Evolutionary conservation across 2,113 vertebrate species (phyloP).

Genomic region (Archocentrus centrarchus): DNA sequence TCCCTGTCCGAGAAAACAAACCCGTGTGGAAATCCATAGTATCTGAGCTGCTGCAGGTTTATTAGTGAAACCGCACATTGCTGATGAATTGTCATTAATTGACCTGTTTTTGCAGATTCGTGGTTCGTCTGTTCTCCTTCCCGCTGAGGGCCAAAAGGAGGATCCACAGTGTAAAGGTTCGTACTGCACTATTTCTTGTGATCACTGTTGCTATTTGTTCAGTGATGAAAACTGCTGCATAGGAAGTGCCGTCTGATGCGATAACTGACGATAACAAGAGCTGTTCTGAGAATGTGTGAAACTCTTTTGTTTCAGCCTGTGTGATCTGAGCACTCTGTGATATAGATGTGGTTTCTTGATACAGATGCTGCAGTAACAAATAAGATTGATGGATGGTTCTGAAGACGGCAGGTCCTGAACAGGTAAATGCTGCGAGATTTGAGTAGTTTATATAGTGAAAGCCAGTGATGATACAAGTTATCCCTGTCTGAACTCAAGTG

Average conservation of each 20-base stretch:
- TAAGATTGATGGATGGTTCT: rapidly evolving
- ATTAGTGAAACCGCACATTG: rapidly evolving
- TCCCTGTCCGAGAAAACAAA: conserved; percentile 72
- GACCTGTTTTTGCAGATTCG: conserved; percentile 3
- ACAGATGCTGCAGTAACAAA: neutral
- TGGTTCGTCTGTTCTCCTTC: neutral
- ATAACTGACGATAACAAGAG: conserved; percentile 78
- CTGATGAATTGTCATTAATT: neutral
- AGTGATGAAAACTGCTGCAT: conserved; percentile 74
- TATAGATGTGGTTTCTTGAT: rapidly evolving
- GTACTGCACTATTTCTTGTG: neutral
- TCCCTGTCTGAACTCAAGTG: conserved; percentile 82
- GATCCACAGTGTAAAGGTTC: conserved; percentile 27
- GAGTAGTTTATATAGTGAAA: neutral
- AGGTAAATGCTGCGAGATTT: conserved; percentile 21
- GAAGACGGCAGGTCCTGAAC: neutral
- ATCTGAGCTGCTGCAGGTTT: conserved; percentile 52
- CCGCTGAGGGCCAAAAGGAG: neutral
- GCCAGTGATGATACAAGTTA: conserved; percentile 82
- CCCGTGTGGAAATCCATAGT: conserved; percentile 47
- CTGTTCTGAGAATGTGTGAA: conserved; percentile 65
- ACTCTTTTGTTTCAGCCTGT: rapidly evolving
- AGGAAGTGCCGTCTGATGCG: conserved; percentile 84
- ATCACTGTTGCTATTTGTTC: neutral
- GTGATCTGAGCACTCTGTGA: rapidly evolving